phyloP scores from a whole-genome alignment of 2,797 vertebrate genomes.

The Gymnoscopelus microlampas region DNA sequence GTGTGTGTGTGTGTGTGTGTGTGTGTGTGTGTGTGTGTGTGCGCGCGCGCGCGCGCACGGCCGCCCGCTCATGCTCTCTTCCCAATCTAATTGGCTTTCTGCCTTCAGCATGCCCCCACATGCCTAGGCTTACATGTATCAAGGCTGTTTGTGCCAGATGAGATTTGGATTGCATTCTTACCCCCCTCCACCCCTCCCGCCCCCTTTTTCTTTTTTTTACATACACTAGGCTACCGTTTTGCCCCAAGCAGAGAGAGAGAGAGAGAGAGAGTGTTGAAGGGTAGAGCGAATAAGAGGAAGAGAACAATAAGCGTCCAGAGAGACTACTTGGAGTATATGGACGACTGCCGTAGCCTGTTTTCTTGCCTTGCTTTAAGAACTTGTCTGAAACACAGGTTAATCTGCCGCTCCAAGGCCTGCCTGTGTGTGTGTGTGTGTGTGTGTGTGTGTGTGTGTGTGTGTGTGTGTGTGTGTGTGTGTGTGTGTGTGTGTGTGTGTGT shows the following conservation, averaged over 20 bases:
- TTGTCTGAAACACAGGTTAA: slow-evolving; percentile 19
- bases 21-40: slow-evolving; percentile 1
- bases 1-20: background rate
- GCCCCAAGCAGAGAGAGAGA: slow-evolving; percentile 50
- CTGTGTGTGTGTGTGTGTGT: background rate
- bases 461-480: background rate
- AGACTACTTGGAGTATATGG: slow-evolving; percentile 37
- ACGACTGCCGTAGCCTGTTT: slow-evolving; percentile 31
- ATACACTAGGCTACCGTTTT: slow-evolving; percentile 38
- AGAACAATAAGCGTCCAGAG: background rate
- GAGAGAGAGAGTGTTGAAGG: background rate
- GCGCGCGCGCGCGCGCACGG: background rate
- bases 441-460: background rate
- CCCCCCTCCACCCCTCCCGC: too few species aligned
- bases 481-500: background rate
- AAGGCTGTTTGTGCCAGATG: slow-evolving; percentile 46
- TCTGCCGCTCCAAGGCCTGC: background rate
- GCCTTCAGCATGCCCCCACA: slow-evolving; percentile 42
- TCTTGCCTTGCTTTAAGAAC: slow-evolving; percentile 13
- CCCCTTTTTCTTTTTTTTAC: too few species aligned
- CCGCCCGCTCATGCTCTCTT: background rate
- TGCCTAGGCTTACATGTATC: slow-evolving; percentile 43
- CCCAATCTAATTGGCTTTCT: slow-evolving; percentile 48
- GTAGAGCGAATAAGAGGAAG: background rate
- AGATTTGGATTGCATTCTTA: slow-evolving; percentile 63